Base-by-base conservation (phyloP, 64 coral and sea anemone genomes). In the Pocillopora damicornis region DNA sequence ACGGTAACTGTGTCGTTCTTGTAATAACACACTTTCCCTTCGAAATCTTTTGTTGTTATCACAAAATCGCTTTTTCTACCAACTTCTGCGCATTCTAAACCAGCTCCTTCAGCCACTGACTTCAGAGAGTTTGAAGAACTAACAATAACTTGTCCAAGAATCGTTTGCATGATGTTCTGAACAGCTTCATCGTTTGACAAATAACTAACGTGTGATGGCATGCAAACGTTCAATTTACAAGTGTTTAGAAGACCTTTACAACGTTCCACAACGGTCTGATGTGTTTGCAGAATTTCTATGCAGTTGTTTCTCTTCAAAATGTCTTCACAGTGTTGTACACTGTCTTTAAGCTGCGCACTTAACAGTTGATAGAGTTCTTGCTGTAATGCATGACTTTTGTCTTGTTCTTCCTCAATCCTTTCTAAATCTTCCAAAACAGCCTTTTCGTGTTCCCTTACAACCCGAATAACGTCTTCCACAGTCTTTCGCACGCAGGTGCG, bases 401-500 rank as follows among this genome's bases (percentile, higher is more conserved):
- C 37, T 30, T 79, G 73, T 78, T 88, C 75, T 59, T 78, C 76
- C n/a, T 88, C 58, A 63, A 88, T 75, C 15, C 30, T 74, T 78
- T 88, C 87, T 18, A 88, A 75, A 9, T 88, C 76, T 1, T 25
- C 87, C 60, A 77, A 60, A 36, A 77, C 36, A 42, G 73, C 58
- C 20, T n/a, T 25, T 34, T 88, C 87, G 78, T 88, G 87, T 63
- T 68, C 63, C 62, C 78, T 88, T 88, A 88, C 60, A 77, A 68
- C 76, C 59, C 76, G 73, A 15, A 88, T 88, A 5, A 88, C 16
- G 14, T 18, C 62, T 74, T 88, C 87, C 17, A 45, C 76, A 65
- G 60, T 88, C 57, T 16, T 79, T 26, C 42, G 75, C 42, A 78
- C 63, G 37, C 64, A 25, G 13, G 15, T 57, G 37, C 87, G 65